A percentile compares a stretch with the other conserved stretches of the same genome.
Evolutionary conservation across 2,113 vertebrate genomes (phyloP).

Genomic region (Aramus guarauna): DNA sequence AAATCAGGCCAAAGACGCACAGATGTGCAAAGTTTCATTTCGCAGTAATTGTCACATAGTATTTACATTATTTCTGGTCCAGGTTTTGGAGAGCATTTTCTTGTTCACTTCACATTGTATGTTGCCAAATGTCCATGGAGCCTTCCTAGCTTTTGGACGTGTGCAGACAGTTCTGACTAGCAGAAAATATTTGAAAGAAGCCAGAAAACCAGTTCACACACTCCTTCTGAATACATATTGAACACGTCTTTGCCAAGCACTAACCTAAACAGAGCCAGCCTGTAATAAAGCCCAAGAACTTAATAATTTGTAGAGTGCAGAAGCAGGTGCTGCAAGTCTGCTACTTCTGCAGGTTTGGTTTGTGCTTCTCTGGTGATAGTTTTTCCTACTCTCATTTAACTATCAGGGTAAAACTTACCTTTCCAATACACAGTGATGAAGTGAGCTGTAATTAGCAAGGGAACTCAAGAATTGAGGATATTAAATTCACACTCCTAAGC

Average conservation of each 20-base stretch:
- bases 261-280: constrained; percentile 4
- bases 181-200: constrained; percentile 15
- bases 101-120: not conserved
- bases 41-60: not conserved
- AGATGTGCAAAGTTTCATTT: not conserved
- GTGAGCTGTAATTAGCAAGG: constrained; percentile 1
- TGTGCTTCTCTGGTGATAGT: not conserved
- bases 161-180: not conserved
- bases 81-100: not conserved
- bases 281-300: constrained; percentile 6
- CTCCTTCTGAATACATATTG: not conserved
- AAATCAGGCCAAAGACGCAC: not conserved
- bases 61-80: not conserved
- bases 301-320: not conserved
- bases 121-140: not conserved
- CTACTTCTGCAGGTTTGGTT: not conserved
- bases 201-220: not conserved
- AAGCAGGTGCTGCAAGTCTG: not conserved
- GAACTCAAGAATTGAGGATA: not conserved
- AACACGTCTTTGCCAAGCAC: not conserved
- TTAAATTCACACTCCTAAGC: not conserved
- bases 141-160: not conserved
- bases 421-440: not conserved
- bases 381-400: not conserved
- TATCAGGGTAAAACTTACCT: not conserved